Percentiles rank a stretch among this genome's conserved stretches.
Evolutionary conservation across 1,140 invertebrate genomes (phyloP).

Genomic region (Potamilus streckersoni): DNA sequence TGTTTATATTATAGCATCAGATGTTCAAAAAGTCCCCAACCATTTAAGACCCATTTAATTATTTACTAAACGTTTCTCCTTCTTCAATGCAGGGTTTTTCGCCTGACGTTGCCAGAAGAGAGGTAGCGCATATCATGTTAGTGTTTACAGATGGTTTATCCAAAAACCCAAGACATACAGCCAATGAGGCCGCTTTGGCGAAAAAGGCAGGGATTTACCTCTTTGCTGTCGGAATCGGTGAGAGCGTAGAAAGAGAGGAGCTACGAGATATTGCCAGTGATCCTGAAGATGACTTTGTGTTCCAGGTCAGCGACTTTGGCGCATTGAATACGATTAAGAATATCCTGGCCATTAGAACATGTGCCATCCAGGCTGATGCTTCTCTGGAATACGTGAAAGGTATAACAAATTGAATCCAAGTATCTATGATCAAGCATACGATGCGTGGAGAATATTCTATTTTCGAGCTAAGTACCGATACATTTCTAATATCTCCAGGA

Average conservation of each 20-base stretch:
- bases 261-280: constrained; percentile 54
- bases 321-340: constrained; percentile 44
- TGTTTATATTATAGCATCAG: no score
- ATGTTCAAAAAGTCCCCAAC: no score
- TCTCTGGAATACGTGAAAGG: no score
- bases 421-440: no score
- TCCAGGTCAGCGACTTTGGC: constrained; percentile 46
- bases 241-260: constrained; percentile 48
- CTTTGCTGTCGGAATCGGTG: constrained; percentile 60
- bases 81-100: constrained; percentile 11
- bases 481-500: no score
- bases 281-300: constrained; percentile 50
- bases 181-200: constrained; percentile 44
- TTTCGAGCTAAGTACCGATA: no score
- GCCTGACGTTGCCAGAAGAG: constrained; percentile 24
- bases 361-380: constrained; percentile 13
- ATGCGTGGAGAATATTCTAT: no score
- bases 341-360: constrained; percentile 41
- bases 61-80: no score
- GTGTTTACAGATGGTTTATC: constrained; percentile 61
- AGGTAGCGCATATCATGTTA: constrained; percentile 46
- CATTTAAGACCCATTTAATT: no score
- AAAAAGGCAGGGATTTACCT: constrained; percentile 49
- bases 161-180: constrained; percentile 36
- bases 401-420: no score